These are phyloP conservation scores for Pogonocherus hispidulus DNA, from an alignment of 2,888 invertebrate species.

Conservation along the genomic window DNA sequence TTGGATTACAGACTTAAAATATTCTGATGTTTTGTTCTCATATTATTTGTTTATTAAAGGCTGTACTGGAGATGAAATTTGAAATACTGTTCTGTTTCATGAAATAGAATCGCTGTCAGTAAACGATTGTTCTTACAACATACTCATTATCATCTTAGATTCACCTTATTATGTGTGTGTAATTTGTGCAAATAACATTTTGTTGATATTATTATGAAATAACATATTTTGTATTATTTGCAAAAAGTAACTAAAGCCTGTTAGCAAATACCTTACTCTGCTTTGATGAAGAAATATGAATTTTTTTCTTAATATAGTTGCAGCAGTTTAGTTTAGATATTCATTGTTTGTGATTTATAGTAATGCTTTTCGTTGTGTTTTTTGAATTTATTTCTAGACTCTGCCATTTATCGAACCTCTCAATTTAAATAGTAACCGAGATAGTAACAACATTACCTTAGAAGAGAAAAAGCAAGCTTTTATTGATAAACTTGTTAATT, in stretches of 20 bases:
- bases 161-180: no score
- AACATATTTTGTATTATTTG: not conserved
- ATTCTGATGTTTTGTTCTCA: no score
- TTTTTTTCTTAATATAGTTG: slow-evolving; percentile 12
- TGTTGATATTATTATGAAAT: no score
- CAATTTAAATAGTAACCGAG: slow-evolving; percentile 62
- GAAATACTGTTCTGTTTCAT: no score
- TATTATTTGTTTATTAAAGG: no score
- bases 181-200: no score
- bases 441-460: slow-evolving; percentile 53
- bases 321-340: slow-evolving; percentile 25
- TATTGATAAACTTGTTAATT: slow-evolving; percentile 60
- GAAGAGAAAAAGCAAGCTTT: slow-evolving; percentile 62
- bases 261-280: slow-evolving; percentile 1
- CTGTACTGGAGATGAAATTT: no score
- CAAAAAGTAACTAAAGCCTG: not conserved
- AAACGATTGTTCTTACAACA: no score
- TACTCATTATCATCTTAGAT: no score
- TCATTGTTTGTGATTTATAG: slow-evolving; percentile 27
- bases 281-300: slow-evolving; percentile 6
- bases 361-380: slow-evolving; percentile 45
- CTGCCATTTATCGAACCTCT: slow-evolving; percentile 62
- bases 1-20: no score
- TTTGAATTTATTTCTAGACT: slow-evolving; percentile 58
- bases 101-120: no score